Conservation (phyloP, 1,140 invertebrate species). For the Drosophila prosaltans region DNA sequence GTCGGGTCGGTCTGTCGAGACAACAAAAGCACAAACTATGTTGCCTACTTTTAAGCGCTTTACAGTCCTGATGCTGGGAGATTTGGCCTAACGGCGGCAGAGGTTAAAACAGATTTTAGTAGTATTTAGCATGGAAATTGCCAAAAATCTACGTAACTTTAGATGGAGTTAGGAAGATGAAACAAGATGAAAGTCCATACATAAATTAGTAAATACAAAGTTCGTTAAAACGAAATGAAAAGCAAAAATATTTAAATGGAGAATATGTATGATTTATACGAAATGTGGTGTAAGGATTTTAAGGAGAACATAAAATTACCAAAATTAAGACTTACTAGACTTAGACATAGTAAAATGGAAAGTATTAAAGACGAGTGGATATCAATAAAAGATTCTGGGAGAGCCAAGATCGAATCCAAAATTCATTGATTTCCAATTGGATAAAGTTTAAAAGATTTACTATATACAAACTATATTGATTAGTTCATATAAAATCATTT, state of each 20-base stretch:
- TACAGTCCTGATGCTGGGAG: conserved; percentile 27
- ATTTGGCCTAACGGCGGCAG: neutral
- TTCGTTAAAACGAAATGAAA: conserved; percentile 32
- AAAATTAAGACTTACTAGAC: no score
- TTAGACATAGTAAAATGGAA: no score
- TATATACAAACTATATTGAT: no score
- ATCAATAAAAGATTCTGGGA: no score
- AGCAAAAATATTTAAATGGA: neutral
- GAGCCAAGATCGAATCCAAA: no score
- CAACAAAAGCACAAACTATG: conserved; percentile 52
- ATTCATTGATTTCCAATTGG: no score
- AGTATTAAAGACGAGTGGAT: no score
- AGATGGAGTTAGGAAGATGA: neutral
- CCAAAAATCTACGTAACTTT: neutral
- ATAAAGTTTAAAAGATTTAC: no score
- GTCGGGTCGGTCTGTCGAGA: conserved; percentile 24
- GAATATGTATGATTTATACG: no score
- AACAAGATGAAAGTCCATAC: neutral
- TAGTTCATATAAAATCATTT: no score
- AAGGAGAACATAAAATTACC: no score
- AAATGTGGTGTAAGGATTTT: no score
- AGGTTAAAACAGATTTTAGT: conserved; percentile 30
- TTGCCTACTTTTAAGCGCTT: conserved; percentile 77
- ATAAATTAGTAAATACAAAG: neutral
- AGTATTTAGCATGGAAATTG: conserved; percentile 47